Evolutionary conservation across 1,140 invertebrate genomes (phyloP), one percentile per base, ranked within the genome.

Genomic region (Oppia nitens): DNA sequence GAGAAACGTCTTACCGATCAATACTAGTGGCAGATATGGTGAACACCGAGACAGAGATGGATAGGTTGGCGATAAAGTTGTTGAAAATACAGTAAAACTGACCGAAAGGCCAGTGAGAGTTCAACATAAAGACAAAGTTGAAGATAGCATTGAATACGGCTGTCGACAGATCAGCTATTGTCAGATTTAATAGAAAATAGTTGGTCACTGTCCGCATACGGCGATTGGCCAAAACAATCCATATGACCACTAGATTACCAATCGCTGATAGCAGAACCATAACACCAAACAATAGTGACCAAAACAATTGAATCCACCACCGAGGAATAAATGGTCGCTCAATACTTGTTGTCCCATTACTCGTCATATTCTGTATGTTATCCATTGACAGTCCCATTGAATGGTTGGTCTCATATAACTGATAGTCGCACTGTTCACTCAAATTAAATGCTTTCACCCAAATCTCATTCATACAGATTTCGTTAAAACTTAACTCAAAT

Each of bases 11-110:
- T 81, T 72, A 96, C 92, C 92, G 83, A 73, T 98, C 92, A 59
- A 95, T 83, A 55, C 89, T 89, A 64, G 96, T 94, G 57, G 91
- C 89, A 83, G 85, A 85, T 45, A 93, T 79, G 0, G 88, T 92
- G 66, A 92, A 87, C n/a, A 92, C 88, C 63, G 84, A 88, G 1
- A 85, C 83, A 0, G 86, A 81, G 0, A 93, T 87, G 0, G 87
- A 87, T 54, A 87, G 81, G 64, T 85, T 83, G 1, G 86, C 84
- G 59, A 93, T 84, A 68, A 92, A 93, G 72, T 87, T 88, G 69
- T 84, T 87, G 55, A 90, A 78, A 57, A 82, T 83, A 70, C 89
- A 94, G 71, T 89, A 89, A 57, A 78, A 71, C 1, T 77, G 73
- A 12, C 88, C 90, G 68, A 92, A 93, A 63, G 84, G 81, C 89